Percentiles rank a stretch among this genome's conserved stretches.
Evolutionary conservation across 2,797 vertebrate genomes (phyloP).

Genomic region (Helicolenus hilgendorfi): DNA sequence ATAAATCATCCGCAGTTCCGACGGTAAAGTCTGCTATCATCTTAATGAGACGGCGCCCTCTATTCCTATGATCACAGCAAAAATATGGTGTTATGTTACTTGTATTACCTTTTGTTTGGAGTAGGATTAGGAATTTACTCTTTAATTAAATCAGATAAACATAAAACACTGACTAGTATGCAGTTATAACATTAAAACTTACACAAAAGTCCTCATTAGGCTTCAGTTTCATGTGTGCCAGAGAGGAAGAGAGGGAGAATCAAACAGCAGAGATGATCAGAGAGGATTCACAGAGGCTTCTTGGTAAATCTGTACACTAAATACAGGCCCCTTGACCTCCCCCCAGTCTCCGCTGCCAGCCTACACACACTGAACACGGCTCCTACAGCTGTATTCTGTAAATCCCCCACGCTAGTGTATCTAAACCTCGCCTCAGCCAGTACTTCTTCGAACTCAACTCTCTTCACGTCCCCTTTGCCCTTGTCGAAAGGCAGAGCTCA

Average conservation of each 20-base stretch:
- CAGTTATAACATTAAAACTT: not conserved
- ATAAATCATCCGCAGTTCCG: conserved; percentile 73
- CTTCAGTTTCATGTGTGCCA: conserved; percentile 11
- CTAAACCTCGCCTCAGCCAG: conserved; percentile 37
- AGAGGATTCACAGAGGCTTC: conserved; percentile 20
- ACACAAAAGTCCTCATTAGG: conserved; percentile 23
- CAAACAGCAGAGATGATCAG: conserved; percentile 35
- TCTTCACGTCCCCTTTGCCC: conserved; percentile 57
- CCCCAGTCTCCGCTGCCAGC: conserved; percentile 17
- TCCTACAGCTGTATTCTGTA: conserved; percentile 36
- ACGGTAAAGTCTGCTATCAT: conserved; percentile 59
- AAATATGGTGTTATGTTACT: not conserved
- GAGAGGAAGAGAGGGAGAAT: not conserved
- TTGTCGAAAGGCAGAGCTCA: conserved; percentile 57
- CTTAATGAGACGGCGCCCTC: conserved; percentile 51
- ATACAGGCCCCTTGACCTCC: conserved; percentile 46
- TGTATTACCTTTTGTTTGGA: not conserved
- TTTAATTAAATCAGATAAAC: not conserved
- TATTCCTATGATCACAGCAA: conserved; percentile 24
- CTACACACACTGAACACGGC: conserved; percentile 35
- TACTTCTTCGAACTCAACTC: conserved; percentile 35
- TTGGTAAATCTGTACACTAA: conserved; percentile 48
- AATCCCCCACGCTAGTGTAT: conserved; percentile 37
- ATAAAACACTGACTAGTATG: not conserved
- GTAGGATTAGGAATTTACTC: conserved; percentile 2